A percentile compares a stretch with the other conserved stretches of the same genome.
These are phyloP conservation scores for Theocolax elegans DNA, from an alignment of 1,140 invertebrate genomes.

Conservation along the genomic window DNA sequence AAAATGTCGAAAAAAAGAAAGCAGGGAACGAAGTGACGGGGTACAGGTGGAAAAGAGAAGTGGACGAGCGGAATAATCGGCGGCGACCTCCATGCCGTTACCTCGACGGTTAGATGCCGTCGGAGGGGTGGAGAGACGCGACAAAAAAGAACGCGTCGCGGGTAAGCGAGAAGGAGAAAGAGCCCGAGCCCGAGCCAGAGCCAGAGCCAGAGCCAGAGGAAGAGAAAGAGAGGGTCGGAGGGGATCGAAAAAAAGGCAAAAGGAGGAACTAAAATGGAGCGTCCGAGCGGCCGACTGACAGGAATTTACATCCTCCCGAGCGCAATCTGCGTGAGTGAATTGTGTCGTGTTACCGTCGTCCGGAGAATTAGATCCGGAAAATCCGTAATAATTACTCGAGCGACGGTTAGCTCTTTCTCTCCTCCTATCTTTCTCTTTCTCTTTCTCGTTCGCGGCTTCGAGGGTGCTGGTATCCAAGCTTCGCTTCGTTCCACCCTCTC, in stretches of 20 bases:
- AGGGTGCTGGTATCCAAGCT: not conserved
- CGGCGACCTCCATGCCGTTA: conserved; percentile 13
- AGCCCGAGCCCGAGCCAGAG: not conserved
- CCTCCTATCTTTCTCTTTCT: conserved; percentile 3
- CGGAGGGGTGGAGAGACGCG: conserved; percentile 28
- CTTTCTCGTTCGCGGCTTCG: not conserved
- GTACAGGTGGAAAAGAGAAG: conserved; percentile 42
- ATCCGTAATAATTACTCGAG: conserved; percentile 68
- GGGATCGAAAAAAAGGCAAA: not conserved
- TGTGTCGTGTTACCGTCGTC: conserved; percentile 66
- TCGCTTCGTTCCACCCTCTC: not conserved
- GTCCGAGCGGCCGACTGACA: conserved; percentile 63
- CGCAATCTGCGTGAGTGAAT: conserved; percentile 67
- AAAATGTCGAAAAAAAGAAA: conserved; percentile 34
- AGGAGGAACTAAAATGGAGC: conserved; percentile 59
- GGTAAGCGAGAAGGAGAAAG: not conserved
- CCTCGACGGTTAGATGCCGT: conserved; percentile 40
- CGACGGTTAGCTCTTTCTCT: conserved; percentile 55
- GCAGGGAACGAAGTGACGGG: not conserved
- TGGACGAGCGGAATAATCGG: conserved; percentile 36
- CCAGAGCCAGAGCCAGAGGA: not conserved
- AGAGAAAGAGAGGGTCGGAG: conserved; percentile 22
- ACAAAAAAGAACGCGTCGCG: conserved; percentile 9
- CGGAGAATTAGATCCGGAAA: conserved; percentile 67
- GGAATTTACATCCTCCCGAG: conserved; percentile 65